Evolutionary conservation across 2,113 vertebrate genomes (phyloP).

Genomic region (Falcunculus frontatus): DNA sequence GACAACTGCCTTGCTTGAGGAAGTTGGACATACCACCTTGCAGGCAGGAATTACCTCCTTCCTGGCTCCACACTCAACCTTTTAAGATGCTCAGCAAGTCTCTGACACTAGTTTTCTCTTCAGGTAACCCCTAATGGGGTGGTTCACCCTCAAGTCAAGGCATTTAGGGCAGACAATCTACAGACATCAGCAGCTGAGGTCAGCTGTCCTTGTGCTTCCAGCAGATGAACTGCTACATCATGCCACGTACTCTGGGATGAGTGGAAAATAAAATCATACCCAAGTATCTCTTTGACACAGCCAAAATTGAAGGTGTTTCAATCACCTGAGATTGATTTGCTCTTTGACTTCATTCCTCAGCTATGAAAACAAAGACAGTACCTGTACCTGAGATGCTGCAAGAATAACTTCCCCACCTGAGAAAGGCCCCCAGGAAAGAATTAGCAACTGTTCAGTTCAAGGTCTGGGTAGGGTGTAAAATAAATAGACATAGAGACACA

Average conservation of each 20-base stretch:
- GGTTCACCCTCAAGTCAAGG: neutral
- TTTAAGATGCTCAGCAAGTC: neutral
- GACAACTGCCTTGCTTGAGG: neutral
- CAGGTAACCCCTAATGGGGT: neutral
- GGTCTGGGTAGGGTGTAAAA: neutral
- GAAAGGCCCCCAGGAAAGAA: neutral
- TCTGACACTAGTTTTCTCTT: neutral
- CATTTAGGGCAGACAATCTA: neutral
- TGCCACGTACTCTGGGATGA: neutral
- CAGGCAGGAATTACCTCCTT: neutral
- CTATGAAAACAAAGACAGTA: neutral
- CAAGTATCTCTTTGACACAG: neutral
- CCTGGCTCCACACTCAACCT: neutral
- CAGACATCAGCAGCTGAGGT: neutral
- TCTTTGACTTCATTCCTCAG: neutral
- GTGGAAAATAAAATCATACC: neutral
- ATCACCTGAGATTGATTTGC: neutral
- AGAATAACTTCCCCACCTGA: neutral
- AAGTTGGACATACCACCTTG: neutral
- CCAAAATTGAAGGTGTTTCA: neutral
- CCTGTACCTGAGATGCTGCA: neutral
- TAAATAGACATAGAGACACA: neutral
- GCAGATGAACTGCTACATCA: neutral
- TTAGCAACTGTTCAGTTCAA: neutral
- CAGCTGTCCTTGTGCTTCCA: neutral